A percentile compares a stretch with the other conserved stretches of the same genome.
These are phyloP conservation scores for Cliona cf. orientalis DNA, from an alignment of 37 sponge, comb jelly and placozoan genomes.

Conservation along the genomic window DNA sequence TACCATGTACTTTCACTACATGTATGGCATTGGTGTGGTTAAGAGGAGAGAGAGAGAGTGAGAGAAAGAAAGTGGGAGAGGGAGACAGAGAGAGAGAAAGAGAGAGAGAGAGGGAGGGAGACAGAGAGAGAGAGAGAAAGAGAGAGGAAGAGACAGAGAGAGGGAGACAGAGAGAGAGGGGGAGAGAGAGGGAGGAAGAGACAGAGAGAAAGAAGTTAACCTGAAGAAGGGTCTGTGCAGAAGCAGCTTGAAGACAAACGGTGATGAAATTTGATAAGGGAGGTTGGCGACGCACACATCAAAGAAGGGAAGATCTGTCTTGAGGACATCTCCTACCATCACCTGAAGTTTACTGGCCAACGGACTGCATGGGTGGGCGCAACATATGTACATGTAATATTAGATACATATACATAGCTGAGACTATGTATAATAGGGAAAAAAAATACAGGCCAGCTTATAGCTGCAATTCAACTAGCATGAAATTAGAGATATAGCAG, in stretches of 20 bases:
- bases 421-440: too few species aligned
- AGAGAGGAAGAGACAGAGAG: background rate
- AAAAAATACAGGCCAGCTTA: too few species aligned
- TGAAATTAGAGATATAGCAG: constrained; percentile 86
- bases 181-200: background rate
- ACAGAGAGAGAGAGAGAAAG: too few species aligned
- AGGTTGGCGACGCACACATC: constrained; percentile 99
- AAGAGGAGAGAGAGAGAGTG: too few species aligned
- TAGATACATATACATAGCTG: too few species aligned
- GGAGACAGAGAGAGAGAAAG: too few species aligned
- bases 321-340: constrained; percentile 91
- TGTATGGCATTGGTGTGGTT: background rate
- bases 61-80: too few species aligned
- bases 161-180: background rate
- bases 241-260: constrained; percentile 96
- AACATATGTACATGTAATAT: too few species aligned
- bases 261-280: constrained; percentile 97
- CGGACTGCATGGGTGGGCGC: constrained; percentile 39
- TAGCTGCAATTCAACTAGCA: too few species aligned
- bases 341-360: constrained; percentile 84
- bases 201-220: constrained; percentile 26
- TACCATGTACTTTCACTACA: background rate
- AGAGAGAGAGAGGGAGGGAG: too few species aligned
- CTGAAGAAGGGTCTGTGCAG: constrained; percentile 92
- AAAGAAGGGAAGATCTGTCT: constrained; percentile 96